Conservation (phyloP, 1,140 invertebrate genomes). For the Eurytemora carolleeae region DNA sequence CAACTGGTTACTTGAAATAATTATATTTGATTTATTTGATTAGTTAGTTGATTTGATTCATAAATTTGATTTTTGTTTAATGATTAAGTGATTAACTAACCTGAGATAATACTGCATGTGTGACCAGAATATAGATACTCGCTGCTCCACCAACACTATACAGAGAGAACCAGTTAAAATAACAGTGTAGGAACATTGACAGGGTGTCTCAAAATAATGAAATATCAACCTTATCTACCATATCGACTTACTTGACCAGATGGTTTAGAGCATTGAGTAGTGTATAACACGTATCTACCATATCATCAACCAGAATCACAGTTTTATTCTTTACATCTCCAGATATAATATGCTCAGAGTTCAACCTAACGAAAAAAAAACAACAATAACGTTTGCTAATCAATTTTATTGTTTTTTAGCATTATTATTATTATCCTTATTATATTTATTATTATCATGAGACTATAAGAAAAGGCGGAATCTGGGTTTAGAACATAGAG, state of each 20-base stretch:
- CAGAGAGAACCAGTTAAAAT: too few species aligned
- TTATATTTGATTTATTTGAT: too few species aligned
- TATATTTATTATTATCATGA: too few species aligned
- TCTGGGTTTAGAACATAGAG: too few species aligned
- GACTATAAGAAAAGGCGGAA: too few species aligned
- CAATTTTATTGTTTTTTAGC: too few species aligned
- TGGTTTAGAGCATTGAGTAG: neutral
- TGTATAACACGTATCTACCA: slow-evolving; percentile 80
- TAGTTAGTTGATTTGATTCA: too few species aligned
- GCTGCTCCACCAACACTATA: neutral
- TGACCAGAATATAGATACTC: neutral
- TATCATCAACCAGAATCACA: slow-evolving; percentile 94
- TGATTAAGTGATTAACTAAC: neutral
- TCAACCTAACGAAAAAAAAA: too few species aligned
- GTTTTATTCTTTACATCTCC: slow-evolving; percentile 88
- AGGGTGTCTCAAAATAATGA: neutral
- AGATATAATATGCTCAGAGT: neutral
- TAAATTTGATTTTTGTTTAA: too few species aligned
- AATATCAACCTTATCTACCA: neutral
- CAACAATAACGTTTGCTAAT: too few species aligned
- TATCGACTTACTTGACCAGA: neutral
- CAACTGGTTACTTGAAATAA: too few species aligned
- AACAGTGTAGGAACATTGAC: neutral
- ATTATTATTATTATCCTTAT: too few species aligned
- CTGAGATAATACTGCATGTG: neutral